Base-by-base conservation (phyloP, 2,113 vertebrate species). In the Dolichallabes microphthalmus region DNA sequence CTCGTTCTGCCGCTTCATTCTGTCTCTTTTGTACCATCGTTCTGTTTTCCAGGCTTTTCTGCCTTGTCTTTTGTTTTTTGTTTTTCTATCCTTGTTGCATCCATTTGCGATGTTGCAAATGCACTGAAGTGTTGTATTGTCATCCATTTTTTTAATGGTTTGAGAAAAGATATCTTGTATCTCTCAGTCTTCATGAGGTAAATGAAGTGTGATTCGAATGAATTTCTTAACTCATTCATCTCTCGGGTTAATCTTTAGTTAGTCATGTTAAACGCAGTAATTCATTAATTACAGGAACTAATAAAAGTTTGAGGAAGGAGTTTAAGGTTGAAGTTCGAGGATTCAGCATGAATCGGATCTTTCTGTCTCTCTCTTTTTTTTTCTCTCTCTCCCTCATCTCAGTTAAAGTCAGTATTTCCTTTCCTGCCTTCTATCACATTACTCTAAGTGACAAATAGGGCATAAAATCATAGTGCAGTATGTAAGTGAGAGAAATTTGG, bases 1-100 rank as follows among this genome's bases (percentile, higher is more conserved):
- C 39, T 63, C 32, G 55, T 55, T 87, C 39, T 58, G 11, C 17
- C 12, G 1, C 17, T 30, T 79, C 32, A 39, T 60, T 63, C 30
- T 64, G 57, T 68, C 15, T 50, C 39, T 60, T 61, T 53, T 12
- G 27, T 30, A 39, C 53, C 52, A 5, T 66, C 58, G 20, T 75
- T 74, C 58, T 57, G 6, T 64, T 39, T 27, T 35, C 6, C 55
- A 60, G 25, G 15, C 77, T 60, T 9, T 63, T 66, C 35, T 74
- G 25, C 61, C 39, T 45, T 55, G 7, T 82, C 71, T 64, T 35
- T 83, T 71, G 17, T 55, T 79, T 15, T 80, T 64, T 66, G 7
- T 35, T 85, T 63, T 75, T 20, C 77, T 78, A 12, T 53, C 50
- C 58, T 32, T 39, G 22, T 50, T 63, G 66, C 75, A 74, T 79